phyloP scores from a whole-genome alignment of 2,888 invertebrate genomes.

The Latheticus oryzae region DNA sequence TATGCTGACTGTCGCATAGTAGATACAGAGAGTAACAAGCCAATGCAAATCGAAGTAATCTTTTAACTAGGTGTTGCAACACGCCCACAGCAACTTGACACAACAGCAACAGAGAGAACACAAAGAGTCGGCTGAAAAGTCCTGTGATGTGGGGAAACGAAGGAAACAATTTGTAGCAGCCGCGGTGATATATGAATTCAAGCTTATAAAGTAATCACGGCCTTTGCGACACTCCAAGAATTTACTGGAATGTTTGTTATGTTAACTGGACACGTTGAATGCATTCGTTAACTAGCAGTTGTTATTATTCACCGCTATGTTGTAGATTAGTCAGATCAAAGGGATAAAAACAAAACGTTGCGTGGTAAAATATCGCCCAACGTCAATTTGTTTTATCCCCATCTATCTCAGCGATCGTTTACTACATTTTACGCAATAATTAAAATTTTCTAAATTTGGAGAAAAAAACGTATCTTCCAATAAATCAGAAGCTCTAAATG shows the following conservation, averaged over 20 bases:
- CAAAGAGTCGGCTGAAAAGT: slow-evolving; percentile 29
- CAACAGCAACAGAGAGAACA: slow-evolving; percentile 24
- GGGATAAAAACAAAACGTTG: slow-evolving; percentile 45
- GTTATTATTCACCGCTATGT: slow-evolving; percentile 49
- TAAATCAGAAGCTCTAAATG: no score
- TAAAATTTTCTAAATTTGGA: no score
- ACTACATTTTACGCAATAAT: no score
- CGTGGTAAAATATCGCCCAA: slow-evolving; percentile 41
- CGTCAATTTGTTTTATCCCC: slow-evolving; percentile 28
- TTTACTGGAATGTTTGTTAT: slow-evolving; percentile 56
- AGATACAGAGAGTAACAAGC: slow-evolving; percentile 32
- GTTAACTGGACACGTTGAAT: slow-evolving; percentile 50
- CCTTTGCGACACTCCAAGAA: slow-evolving; percentile 54
- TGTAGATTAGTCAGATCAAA: slow-evolving; percentile 50
- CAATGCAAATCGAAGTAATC: slow-evolving; percentile 39
- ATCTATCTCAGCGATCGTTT: no score
- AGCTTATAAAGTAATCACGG: slow-evolving; percentile 56
- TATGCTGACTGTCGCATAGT: slow-evolving; percentile 28
- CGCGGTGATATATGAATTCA: slow-evolving; percentile 54
- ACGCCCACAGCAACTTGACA: slow-evolving; percentile 41
- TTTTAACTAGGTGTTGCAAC: slow-evolving; percentile 40
- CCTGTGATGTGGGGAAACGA: slow-evolving; percentile 44
- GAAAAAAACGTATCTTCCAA: no score
- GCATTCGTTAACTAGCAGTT: slow-evolving; percentile 47
- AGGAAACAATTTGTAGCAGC: slow-evolving; percentile 53